Base-by-base conservation (phyloP, 1,140 invertebrate genomes). In the Hormaphis cornu region DNA sequence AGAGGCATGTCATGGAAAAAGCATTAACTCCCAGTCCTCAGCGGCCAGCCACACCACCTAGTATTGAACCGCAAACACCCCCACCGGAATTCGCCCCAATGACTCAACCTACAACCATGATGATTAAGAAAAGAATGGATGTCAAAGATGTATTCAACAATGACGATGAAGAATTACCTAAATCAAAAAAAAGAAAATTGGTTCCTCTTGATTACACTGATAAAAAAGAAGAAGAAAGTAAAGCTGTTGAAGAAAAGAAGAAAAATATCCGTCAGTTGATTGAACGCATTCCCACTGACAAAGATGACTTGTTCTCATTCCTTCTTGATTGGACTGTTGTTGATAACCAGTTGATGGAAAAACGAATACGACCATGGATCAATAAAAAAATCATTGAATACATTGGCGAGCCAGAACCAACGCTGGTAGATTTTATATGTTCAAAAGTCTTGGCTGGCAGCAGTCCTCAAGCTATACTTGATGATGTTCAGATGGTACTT, bases 341-440 rank as follows among this genome's bases (percentile, higher is more conserved):
- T 63, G 88, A 91, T 80, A 85, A 84, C 79, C 86, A 88, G 78
- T 80, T 98, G 73, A 97, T 98, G 91, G 94, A 98, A 79, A 93
- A 91, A 77, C 86, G 95, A 77, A 97, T 99, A 79, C 86, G 93
- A 74, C 96, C 96, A 54, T 99, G 97, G 97, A 95, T 99, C 70
- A 97, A 97, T 80, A 99, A 98, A 80, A 99, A 99, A 81, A 98
- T 99, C 72, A 90, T 97, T 72, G 95, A 98, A 82, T 98, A 98
- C 80, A 98, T 99, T 77, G 97, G 97, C 50, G 97, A 99, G 79
- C 95, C 96, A 42, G 97, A 99, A 80, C 92, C 93, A n/a, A 95
- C 94, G 12, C 81, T 99, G 61, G 93, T 97, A 12, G 94, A 98
- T 81, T 99, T 99, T 82, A 98, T 99, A 76, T 98, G 96, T 82